Percentiles rank a stretch among this genome's conserved stretches.
These are phyloP conservation scores for Rhyzopertha dominica DNA, from an alignment of 1,140 invertebrate genomes.

Conservation along the genomic window DNA sequence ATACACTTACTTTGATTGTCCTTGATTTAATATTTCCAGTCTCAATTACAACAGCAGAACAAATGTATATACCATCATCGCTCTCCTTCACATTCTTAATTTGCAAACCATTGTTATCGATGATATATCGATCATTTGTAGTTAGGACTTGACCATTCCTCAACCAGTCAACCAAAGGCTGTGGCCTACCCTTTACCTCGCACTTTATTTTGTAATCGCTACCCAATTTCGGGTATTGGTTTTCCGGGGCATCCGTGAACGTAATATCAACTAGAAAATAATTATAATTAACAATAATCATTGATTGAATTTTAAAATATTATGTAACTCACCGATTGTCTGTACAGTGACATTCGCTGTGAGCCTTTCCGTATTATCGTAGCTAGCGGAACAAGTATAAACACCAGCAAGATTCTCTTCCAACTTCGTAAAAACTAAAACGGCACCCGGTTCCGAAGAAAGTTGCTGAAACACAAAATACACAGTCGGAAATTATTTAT, in stretches of 20 bases:
- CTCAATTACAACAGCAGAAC: constrained; percentile 71
- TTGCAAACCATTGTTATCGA: constrained; percentile 68
- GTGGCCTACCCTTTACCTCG: constrained; percentile 76
- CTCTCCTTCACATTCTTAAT: constrained; percentile 73
- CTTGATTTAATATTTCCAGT: constrained; percentile 72
- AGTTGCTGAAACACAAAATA: constrained; percentile 26
- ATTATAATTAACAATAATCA: constrained; percentile 9
- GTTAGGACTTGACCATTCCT: constrained; percentile 60
- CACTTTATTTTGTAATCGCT: constrained; percentile 75
- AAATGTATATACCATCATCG: constrained; percentile 81
- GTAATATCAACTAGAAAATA: constrained; percentile 70
- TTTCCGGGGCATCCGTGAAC: constrained; percentile 76
- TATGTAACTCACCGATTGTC: constrained; percentile 63
- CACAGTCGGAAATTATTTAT: too few species aligned
- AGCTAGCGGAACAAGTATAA: constrained; percentile 77
- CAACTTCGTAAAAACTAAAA: constrained; percentile 70
- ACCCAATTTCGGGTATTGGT: constrained; percentile 76
- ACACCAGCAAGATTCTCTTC: constrained; percentile 69
- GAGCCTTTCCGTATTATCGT: constrained; percentile 62
- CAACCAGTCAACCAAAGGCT: constrained; percentile 78
- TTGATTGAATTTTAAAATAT: not conserved
- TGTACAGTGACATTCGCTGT: constrained; percentile 62
- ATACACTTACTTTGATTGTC: constrained; percentile 64
- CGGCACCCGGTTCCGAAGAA: constrained; percentile 50
- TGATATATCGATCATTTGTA: constrained; percentile 64